These are phyloP conservation scores for Pantherophis vulpinus DNA, from an alignment of 2,797 vertebrate genomes.

Conservation along the genomic window DNA sequence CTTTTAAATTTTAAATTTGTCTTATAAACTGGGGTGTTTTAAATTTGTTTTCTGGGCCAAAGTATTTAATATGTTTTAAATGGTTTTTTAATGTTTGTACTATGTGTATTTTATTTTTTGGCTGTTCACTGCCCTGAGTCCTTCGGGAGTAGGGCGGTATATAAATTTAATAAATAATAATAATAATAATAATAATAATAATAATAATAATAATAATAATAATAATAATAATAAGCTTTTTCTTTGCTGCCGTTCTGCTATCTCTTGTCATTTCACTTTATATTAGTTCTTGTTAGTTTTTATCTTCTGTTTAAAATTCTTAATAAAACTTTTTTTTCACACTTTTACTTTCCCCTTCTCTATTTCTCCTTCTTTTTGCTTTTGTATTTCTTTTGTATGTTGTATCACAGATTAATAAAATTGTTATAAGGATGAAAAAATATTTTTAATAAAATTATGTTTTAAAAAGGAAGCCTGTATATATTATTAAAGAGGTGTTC, in stretches of 20 bases:
- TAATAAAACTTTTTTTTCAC: not conserved
- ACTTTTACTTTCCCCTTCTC: not conserved
- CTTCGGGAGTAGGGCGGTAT: no score
- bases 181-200: no score
- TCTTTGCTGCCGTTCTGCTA: not conserved
- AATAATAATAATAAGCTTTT: not conserved
- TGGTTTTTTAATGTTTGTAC: no score
- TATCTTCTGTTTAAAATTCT: not conserved
- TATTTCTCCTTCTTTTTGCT: not conserved
- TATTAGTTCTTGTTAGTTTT: not conserved
- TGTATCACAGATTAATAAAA: not conserved
- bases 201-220: no score
- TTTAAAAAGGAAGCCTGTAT: not conserved
- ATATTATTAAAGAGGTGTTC: not conserved
- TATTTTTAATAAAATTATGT: not conserved
- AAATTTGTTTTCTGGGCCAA: no score
- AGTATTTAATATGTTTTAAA: no score
- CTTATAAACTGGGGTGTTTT: no score
- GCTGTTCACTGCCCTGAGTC: no score
- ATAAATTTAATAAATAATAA: no score
- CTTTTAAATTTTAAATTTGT: no score
- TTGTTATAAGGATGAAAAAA: not conserved
- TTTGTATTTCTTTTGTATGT: not conserved
- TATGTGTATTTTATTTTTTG: no score
- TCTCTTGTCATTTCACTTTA: not conserved